Evolutionary conservation across 2,888 invertebrate species (phyloP).

Genomic region (Diaprepes abbreviatus): DNA sequence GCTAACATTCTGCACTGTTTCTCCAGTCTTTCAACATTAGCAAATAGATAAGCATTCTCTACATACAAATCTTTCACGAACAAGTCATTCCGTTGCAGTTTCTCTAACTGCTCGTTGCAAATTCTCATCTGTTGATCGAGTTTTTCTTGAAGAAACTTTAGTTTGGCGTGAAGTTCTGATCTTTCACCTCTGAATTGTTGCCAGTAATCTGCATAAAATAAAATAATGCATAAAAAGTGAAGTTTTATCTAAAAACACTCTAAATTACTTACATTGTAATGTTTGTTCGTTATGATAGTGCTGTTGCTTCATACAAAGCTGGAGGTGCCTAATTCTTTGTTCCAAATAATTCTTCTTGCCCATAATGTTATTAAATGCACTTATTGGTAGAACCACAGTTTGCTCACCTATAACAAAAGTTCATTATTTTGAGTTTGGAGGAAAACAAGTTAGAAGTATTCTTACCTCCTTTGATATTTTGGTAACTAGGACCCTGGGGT

Average conservation of each 20-base stretch:
- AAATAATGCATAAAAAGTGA: too few relatives aligned
- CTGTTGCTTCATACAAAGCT: conserved; percentile 74
- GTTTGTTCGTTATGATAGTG: conserved; percentile 74
- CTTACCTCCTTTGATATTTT: conserved; percentile 30
- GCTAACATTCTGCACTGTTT: conserved; percentile 70
- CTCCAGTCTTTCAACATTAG: conserved; percentile 73
- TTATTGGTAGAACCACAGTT: conserved; percentile 59
- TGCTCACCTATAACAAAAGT: conserved; percentile 56
- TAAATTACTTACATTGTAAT: conserved; percentile 74
- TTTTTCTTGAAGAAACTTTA: conserved; percentile 71
- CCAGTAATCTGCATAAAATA: conserved; percentile 70
- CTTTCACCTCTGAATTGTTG: conserved; percentile 72
- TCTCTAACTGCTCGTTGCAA: conserved; percentile 74
- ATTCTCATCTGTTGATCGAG: conserved; percentile 71
- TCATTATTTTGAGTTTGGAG: too few relatives aligned
- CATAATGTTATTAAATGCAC: conserved; percentile 62
- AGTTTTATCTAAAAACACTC: too few relatives aligned
- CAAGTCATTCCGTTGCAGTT: conserved; percentile 80
- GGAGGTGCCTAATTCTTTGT: conserved; percentile 74
- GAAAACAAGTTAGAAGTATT: too few relatives aligned
- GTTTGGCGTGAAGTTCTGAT: conserved; percentile 69
- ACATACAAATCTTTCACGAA: conserved; percentile 87
- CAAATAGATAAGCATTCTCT: conserved; percentile 85
- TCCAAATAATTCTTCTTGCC: conserved; percentile 69
- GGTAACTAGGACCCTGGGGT: conserved; percentile 20